Conservation (phyloP, 1,140 invertebrate species). For the Drosophila sturtevanti region DNA sequence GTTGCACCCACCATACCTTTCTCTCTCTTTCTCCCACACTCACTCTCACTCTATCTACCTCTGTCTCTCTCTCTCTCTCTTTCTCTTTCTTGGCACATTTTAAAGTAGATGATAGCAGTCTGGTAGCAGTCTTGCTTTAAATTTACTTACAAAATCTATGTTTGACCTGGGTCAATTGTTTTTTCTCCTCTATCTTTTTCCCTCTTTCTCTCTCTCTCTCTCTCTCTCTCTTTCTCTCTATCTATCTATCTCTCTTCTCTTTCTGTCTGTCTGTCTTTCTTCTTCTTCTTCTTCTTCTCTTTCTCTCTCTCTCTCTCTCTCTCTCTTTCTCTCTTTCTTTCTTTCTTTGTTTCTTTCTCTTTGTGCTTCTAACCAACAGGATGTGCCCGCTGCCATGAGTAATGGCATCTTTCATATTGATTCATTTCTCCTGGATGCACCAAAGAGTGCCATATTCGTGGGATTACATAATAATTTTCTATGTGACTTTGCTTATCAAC, state of each 20-base stretch:
- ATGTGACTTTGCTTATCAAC: constrained; percentile 52
- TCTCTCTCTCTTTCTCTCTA: constrained; percentile 42
- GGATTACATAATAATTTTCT: constrained; percentile 77
- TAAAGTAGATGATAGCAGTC: neutral
- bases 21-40: constrained; percentile 29
- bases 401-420: constrained; percentile 81
- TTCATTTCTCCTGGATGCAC: constrained; percentile 77
- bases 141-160: neutral
- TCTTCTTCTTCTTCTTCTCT: constrained; percentile 4
- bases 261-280: constrained; percentile 43
- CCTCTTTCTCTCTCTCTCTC: constrained; percentile 34
- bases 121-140: neutral
- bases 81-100: neutral
- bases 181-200: constrained; percentile 22
- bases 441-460: constrained; percentile 81
- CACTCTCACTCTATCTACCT: constrained; percentile 27
- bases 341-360: constrained; percentile 47
- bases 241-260: constrained; percentile 48
- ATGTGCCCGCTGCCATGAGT: constrained; percentile 65
- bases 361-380: constrained; percentile 75
- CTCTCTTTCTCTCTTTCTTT: constrained; percentile 20
- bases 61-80: constrained; percentile 17
- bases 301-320: constrained; percentile 2
- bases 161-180: constrained; percentile 10
- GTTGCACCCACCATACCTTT: neutral